phyloP scores from a whole-genome alignment of 2,113 vertebrate genomes.

The Oryzias woworae region DNA sequence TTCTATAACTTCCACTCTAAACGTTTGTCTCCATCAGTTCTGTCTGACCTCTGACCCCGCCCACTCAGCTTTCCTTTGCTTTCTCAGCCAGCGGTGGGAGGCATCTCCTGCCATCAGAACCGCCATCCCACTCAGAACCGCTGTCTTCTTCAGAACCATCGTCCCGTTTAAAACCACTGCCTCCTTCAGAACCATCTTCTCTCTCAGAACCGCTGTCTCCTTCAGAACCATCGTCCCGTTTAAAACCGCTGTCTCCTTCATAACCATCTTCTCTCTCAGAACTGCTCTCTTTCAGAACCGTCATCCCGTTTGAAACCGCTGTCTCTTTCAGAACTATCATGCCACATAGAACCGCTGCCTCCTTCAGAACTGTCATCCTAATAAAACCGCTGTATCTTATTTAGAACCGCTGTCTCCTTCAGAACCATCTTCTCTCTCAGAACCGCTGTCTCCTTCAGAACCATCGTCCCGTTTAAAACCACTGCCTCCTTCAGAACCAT shows the following conservation, averaged over 20 bases:
- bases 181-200: conserved; percentile 49
- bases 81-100: conserved; percentile 80
- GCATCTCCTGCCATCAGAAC: not conserved
- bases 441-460: no score
- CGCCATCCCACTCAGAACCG: conserved; percentile 54
- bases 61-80: conserved; percentile 74
- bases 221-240: no score
- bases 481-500: conserved; percentile 39
- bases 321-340: conserved; percentile 5
- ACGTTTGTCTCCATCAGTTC: conserved; percentile 43
- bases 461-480: no score
- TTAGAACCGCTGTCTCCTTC: no score
- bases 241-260: no score
- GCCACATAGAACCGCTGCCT: no score
- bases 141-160: conserved; percentile 44
- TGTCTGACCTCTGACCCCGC: conserved; percentile 21
- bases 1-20: conserved; percentile 51
- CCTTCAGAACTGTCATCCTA: no score
- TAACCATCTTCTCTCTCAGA: no score
- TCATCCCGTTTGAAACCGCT: conserved; percentile 30
- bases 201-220: conserved; percentile 1
- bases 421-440: not conserved
- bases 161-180: conserved; percentile 52
- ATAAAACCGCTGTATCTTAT: no score
- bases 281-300: no score